phyloP scores from a whole-genome alignment of 2,113 vertebrate species.

The Chauna torquata region DNA sequence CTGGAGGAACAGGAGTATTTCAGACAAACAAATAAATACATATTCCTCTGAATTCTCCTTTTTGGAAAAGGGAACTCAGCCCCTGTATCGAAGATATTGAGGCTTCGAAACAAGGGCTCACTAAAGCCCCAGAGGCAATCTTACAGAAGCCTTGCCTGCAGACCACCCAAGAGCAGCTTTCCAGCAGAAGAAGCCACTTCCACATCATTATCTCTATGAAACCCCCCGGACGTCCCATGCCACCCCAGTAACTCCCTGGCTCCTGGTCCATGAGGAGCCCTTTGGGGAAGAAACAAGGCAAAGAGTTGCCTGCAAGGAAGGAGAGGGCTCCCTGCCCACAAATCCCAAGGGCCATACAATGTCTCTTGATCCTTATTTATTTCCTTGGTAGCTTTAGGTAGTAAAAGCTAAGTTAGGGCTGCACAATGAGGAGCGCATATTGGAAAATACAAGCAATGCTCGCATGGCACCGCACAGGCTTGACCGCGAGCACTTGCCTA shows the following conservation, averaged over 20 bases:
- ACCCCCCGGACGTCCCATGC: not conserved
- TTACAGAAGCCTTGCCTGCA: not conserved
- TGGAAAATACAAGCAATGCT: not conserved
- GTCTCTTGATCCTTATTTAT: not conserved
- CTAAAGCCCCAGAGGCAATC: not conserved
- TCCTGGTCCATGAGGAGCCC: not conserved
- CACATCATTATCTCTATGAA: not conserved
- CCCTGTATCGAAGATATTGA: accelerated
- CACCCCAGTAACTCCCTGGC: not conserved
- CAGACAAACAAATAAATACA: not conserved
- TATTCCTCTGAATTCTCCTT: not conserved
- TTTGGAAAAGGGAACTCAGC: not conserved
- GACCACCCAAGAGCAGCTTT: not conserved
- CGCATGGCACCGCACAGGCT: not conserved
- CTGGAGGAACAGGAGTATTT: not conserved
- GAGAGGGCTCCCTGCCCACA: not conserved
- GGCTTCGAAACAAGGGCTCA: not conserved
- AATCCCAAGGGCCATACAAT: not conserved
- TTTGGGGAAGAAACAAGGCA: not conserved
- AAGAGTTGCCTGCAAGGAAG: not conserved
- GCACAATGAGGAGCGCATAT: not conserved
- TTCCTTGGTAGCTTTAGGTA: not conserved
- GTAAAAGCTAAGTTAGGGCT: not conserved
- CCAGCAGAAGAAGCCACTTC: not conserved
- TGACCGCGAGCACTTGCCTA: not conserved